Percentiles rank a stretch among this genome's conserved stretches.
These are phyloP conservation scores for Ceramica pisi DNA, from an alignment of 2,888 invertebrate genomes.

Conservation along the genomic window DNA sequence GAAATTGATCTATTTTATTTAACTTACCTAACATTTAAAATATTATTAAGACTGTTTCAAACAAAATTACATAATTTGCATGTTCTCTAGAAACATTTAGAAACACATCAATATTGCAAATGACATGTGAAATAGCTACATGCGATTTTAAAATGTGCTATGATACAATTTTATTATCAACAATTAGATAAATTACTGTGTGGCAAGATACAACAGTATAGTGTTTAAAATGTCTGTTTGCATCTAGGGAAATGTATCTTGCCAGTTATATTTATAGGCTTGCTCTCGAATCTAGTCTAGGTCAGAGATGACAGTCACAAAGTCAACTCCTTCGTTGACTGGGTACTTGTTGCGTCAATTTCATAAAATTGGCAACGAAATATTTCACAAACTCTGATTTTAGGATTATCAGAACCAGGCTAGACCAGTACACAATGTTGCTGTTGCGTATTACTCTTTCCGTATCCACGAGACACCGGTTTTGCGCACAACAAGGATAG, in stretches of 20 bases:
- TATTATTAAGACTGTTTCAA: constrained; percentile 4
- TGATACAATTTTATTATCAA: neutral
- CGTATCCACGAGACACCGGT: too few species aligned
- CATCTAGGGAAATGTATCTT: neutral
- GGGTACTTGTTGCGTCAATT: too few species aligned
- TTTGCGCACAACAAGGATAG: neutral
- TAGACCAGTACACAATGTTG: neutral
- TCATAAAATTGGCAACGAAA: too few species aligned
- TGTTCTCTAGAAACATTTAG: neutral
- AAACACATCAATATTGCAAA: neutral
- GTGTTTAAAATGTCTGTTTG: neutral
- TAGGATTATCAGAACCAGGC: neutral
- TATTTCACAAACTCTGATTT: neutral
- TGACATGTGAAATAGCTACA: neutral
- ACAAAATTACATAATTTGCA: neutral
- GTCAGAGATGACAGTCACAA: too few species aligned
- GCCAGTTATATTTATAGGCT: too few species aligned
- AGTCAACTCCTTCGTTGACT: too few species aligned
- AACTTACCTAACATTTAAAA: constrained; percentile 28
- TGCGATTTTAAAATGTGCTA: neutral
- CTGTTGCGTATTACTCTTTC: neutral
- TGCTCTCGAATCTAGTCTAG: too few species aligned
- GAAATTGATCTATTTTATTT: constrained; percentile 69
- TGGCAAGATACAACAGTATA: neutral
- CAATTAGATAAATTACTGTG: neutral